These are phyloP conservation scores for Amblyjoppa proteus DNA, from an alignment of 2,888 invertebrate genomes.

Conservation along the genomic window DNA sequence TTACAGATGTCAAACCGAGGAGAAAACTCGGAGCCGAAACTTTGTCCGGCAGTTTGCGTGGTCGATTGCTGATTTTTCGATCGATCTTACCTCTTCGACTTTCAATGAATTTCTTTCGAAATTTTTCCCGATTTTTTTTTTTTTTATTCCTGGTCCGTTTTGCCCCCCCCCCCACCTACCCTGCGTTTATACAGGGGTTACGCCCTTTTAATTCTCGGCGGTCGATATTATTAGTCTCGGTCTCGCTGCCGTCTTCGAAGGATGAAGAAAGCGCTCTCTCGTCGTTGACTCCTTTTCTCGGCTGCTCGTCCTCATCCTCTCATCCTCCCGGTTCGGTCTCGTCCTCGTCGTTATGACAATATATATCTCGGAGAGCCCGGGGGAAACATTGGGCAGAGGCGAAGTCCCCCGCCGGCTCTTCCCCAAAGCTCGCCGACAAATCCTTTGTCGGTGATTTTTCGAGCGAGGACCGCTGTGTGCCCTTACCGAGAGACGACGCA, in stretches of 20 bases:
- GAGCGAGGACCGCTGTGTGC: conserved; percentile 71
- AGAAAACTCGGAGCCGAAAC: no score
- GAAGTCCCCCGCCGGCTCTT: conserved; percentile 74
- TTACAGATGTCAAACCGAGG: not conserved
- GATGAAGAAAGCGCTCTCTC: conserved; percentile 43
- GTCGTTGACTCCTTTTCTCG: conserved; percentile 33
- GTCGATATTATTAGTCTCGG: no score
- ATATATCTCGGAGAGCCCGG: conserved; percentile 73
- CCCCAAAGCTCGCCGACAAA: conserved; percentile 75
- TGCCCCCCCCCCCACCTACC: no score
- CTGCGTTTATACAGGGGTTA: no score
- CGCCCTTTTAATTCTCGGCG: no score
- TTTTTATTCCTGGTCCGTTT: no score
- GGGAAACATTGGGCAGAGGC: conserved; percentile 75
- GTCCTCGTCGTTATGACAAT: conserved; percentile 72
- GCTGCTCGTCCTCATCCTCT: conserved; percentile 40
- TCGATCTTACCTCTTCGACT: no score
- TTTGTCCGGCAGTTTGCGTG: no score
- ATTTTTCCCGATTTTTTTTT: no score
- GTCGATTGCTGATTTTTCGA: no score
- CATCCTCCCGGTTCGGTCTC: conserved; percentile 34
- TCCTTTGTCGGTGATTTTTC: conserved; percentile 83
- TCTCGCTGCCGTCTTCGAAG: conserved; percentile 19
- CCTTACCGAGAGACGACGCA: conserved; percentile 44
- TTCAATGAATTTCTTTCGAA: no score